Base-by-base conservation (phyloP, 2,797 vertebrate genomes). In the Momotus momota region DNA sequence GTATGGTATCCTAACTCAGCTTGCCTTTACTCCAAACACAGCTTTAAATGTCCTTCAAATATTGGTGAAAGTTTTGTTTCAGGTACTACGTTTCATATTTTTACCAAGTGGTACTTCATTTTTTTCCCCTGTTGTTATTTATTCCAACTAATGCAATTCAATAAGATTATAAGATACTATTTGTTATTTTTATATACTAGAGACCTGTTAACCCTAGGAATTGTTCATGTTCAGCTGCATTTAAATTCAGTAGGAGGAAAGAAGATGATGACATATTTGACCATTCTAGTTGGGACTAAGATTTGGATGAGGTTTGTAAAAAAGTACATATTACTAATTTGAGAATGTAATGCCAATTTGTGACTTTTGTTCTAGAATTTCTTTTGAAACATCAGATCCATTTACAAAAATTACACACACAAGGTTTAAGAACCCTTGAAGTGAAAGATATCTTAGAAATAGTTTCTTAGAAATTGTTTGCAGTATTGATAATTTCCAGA, bases 401-500 rank as follows among this genome's bases (percentile, higher is more conserved):
- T 83, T 92, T 81, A 77, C 38, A 15, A 27, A 89, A 87, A 85
- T 83, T 46, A 45, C 72, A 60, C n/a, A 9, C 23, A 70, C 46
- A 54, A 6, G 15, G 14, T 67, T 87, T 81, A n/a, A 4, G n/a
- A 96, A 71, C 46, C n/a, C 82, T 65, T 94, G 88, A 91, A 87
- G 31, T 57, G 46, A 66, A 93, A 69, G 54, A 29, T 43, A 19
- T 7, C 35, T 35, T 35, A 35, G 35, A 35, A 14, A 88, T 61
- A 80, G 23, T 71, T 65, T 38, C 17, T 96, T 88, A 87, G 38
- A 81, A 87, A 91, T 61, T 83, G 31, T 51, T 91, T 95, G 70
- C 73, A 88, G 33, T 61, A 23, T 29, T 31, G 31, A 23, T 51
- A 88, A 91, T 84, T 96, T 92, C n/a, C 67, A 69, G 62, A 33